Conservation (phyloP, 2,888 invertebrate genomes). For the Thymelicus lineola region DNA sequence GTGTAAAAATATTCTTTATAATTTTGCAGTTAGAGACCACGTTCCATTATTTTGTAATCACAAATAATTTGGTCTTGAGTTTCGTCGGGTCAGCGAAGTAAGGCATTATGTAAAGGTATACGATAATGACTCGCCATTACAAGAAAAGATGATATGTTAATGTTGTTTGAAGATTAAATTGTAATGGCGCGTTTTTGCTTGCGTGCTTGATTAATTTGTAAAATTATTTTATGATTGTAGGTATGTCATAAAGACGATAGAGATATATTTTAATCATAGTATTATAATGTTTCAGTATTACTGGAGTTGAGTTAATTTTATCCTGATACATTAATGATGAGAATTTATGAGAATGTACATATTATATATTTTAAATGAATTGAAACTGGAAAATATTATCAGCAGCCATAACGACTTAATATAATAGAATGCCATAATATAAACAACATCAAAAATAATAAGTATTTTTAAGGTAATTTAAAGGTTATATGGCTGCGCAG, state of each 20-base stretch:
- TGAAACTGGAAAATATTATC: too few relatives aligned
- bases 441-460: too few relatives aligned
- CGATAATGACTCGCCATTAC: slow-evolving; percentile 51
- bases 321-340: too few relatives aligned
- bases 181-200: slow-evolving; percentile 29
- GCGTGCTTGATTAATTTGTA: slow-evolving; percentile 15
- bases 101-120: slow-evolving; percentile 52
- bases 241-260: not conserved
- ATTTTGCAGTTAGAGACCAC: slow-evolving; percentile 14
- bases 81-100: slow-evolving; percentile 48
- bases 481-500: too few relatives aligned
- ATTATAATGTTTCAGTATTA: too few relatives aligned
- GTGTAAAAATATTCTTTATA: slow-evolving; percentile 25
- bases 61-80: slow-evolving; percentile 23
- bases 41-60: slow-evolving; percentile 18
- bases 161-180: slow-evolving; percentile 47
- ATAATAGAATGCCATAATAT: too few relatives aligned
- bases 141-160: slow-evolving; percentile 49
- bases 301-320: too few relatives aligned
- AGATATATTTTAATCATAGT: not conserved
- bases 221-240: slow-evolving; percentile 2
- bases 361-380: too few relatives aligned
- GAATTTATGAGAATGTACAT: too few relatives aligned
- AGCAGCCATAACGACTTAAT: too few relatives aligned
- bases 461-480: too few relatives aligned